Percentiles rank a stretch among this genome's conserved stretches.
Evolutionary conservation across 2,888 invertebrate species (phyloP).

Genomic region (Drosophila subquinaria): DNA sequence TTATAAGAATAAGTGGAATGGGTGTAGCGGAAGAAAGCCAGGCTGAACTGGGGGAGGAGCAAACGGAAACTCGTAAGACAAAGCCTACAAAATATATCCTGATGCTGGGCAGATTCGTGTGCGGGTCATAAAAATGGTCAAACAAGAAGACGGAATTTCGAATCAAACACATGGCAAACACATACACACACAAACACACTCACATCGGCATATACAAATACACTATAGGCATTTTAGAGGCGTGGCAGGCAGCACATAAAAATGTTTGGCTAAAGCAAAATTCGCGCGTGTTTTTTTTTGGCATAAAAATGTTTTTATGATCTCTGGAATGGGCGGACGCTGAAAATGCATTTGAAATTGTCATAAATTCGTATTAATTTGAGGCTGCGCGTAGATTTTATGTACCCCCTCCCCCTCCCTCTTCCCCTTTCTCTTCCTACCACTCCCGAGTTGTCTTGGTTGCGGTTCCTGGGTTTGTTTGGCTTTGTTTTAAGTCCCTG

Average conservation of each 20-base stretch:
- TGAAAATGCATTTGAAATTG: constrained; percentile 71
- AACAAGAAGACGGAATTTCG: constrained; percentile 45
- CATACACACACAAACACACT: neutral
- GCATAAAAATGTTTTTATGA: constrained; percentile 62
- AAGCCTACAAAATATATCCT: constrained; percentile 59
- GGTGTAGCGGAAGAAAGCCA: constrained; percentile 4
- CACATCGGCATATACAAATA: neutral
- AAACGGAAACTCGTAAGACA: constrained; percentile 50
- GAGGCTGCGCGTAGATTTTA: constrained; percentile 63
- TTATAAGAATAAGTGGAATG: constrained; percentile 49
- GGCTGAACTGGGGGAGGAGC: neutral
- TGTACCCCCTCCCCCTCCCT: constrained; percentile 21
- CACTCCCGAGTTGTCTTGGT: constrained; percentile 2
- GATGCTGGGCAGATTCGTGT: constrained; percentile 48
- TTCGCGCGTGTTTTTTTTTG: constrained; percentile 50
- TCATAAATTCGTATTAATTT: constrained; percentile 74
- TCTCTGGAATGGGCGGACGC: constrained; percentile 24
- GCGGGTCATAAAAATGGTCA: constrained; percentile 66
- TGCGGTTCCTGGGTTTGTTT: constrained; percentile 59
- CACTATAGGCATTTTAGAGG: constrained; percentile 29
- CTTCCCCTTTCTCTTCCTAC: neutral
- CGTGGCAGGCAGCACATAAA: constrained; percentile 62
- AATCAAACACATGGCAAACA: constrained; percentile 58
- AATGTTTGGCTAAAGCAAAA: constrained; percentile 49
- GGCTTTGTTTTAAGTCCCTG: constrained; percentile 66